Conservation (phyloP, 2,888 invertebrate genomes). For the Pollenia amentaria region DNA sequence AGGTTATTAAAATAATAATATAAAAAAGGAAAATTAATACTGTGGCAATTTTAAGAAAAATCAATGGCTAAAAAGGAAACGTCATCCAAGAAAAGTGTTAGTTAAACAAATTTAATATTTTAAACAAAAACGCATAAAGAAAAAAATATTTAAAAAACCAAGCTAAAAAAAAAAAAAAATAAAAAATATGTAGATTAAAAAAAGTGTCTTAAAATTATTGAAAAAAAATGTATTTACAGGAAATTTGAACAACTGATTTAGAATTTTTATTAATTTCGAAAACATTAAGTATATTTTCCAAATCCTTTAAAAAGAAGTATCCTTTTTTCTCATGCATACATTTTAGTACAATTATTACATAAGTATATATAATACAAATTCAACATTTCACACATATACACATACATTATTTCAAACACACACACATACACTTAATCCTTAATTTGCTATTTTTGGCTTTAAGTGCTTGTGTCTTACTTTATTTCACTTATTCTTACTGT, state of each 20-base stretch:
- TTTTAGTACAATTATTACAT: slow-evolving; percentile 71
- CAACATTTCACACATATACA: slow-evolving; percentile 34
- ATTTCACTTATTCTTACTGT: slow-evolving; percentile 1
- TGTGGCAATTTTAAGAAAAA: slow-evolving; percentile 58
- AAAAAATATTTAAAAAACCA: background rate
- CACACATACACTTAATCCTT: slow-evolving; percentile 54
- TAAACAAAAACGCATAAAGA: slow-evolving; percentile 15
- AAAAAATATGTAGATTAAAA: slow-evolving; percentile 11
- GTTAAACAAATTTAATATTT: slow-evolving; percentile 71
- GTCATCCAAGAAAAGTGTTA: slow-evolving; percentile 84
- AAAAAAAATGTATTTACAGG: background rate
- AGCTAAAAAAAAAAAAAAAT: background rate
- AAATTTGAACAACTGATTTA: slow-evolving; percentile 9
- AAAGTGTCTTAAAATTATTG: slow-evolving; percentile 15
- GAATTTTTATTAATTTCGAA: background rate
- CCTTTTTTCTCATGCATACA: slow-evolving; percentile 56
- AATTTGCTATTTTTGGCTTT: slow-evolving; percentile 62
- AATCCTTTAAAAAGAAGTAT: slow-evolving; percentile 49
- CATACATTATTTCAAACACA: slow-evolving; percentile 6
- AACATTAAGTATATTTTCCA: slow-evolving; percentile 15
- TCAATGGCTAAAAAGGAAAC: slow-evolving; percentile 76
- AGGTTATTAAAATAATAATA: slow-evolving; percentile 34
- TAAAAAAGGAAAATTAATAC: slow-evolving; percentile 46
- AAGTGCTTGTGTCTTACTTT: slow-evolving; percentile 51
- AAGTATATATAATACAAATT: slow-evolving; percentile 70